These are phyloP conservation scores for Pentalonia nigronervosa DNA, from an alignment of 1,140 invertebrate genomes.

Conservation along the genomic window DNA sequence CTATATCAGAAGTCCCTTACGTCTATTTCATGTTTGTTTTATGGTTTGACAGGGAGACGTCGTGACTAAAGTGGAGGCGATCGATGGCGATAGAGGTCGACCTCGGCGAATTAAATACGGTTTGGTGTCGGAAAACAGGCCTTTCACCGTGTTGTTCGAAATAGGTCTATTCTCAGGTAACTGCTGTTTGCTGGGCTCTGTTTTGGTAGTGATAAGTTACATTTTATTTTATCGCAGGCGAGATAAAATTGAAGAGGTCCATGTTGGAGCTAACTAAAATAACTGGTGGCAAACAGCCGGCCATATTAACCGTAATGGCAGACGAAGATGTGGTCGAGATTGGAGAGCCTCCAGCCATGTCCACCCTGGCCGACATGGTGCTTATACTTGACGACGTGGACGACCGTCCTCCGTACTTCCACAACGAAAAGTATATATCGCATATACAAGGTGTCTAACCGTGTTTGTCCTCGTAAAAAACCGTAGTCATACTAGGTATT, in stretches of 20 bases:
- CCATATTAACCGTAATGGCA: slow-evolving; percentile 82
- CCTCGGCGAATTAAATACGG: slow-evolving; percentile 83
- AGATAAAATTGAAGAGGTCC: slow-evolving; percentile 73
- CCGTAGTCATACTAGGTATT: neutral
- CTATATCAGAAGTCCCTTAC: neutral
- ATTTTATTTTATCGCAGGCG: slow-evolving; percentile 58
- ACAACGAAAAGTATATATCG: slow-evolving; percentile 73
- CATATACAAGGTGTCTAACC: neutral
- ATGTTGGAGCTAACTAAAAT: slow-evolving; percentile 79
- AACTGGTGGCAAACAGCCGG: slow-evolving; percentile 77
- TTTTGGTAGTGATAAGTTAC: too few relatives aligned
- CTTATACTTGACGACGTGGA: slow-evolving; percentile 78
- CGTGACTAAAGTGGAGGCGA: slow-evolving; percentile 78
- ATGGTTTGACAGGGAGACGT: slow-evolving; percentile 67
- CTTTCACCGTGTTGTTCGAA: slow-evolving; percentile 82
- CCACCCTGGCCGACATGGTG: slow-evolving; percentile 78
- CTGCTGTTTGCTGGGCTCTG: neutral
- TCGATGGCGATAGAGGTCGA: slow-evolving; percentile 86
- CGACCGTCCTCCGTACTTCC: slow-evolving; percentile 79
- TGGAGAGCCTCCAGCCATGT: slow-evolving; percentile 74
- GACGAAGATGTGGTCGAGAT: slow-evolving; percentile 77
- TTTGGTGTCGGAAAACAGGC: slow-evolving; percentile 81
- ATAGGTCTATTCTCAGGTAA: slow-evolving; percentile 83
- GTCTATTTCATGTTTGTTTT: neutral
- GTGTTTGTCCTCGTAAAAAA: neutral